Evolutionary conservation across 2,888 invertebrate species (phyloP).

Genomic region (Candidula unifasciata): DNA sequence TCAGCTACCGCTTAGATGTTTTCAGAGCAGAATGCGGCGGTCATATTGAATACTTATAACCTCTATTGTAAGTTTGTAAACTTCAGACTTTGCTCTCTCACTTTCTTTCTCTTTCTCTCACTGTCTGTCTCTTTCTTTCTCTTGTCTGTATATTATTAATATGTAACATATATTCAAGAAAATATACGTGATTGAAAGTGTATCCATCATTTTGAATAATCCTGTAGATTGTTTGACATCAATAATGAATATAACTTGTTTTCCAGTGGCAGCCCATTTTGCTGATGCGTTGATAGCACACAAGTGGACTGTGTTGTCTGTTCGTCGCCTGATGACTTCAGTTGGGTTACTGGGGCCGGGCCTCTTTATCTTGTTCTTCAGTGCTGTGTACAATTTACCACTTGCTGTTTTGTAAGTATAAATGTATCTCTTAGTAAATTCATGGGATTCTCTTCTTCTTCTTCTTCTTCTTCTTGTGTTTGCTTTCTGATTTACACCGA

Average conservation of each 20-base stretch:
- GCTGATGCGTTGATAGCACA: slow-evolving; percentile 84
- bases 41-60: too few species aligned
- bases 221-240: not conserved
- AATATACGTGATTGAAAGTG: too few species aligned
- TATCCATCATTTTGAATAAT: too few species aligned
- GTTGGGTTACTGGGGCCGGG: slow-evolving; percentile 86
- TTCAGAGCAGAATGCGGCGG: too few species aligned
- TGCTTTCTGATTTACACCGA: too few species aligned
- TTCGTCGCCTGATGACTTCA: slow-evolving; percentile 85
- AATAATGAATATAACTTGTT: not conserved
- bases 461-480: not conserved
- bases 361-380: slow-evolving; percentile 82
- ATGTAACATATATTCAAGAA: too few species aligned
- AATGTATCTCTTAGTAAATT: not conserved
- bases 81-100: too few species aligned
- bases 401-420: slow-evolving; percentile 82
- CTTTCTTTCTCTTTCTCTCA: too few species aligned
- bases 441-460: not conserved
- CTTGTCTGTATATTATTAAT: too few species aligned
- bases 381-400: slow-evolving; percentile 84
- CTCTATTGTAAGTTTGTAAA: too few species aligned
- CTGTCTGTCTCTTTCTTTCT: too few species aligned
- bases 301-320: slow-evolving; percentile 83
- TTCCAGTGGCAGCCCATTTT: slow-evolving; percentile 84
- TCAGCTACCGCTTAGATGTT: too few species aligned